Evolutionary conservation across 2,797 vertebrate genomes (phyloP), one percentile per base, ranked within the genome.

Genomic region (Mormyrus proboscirostris): DNA sequence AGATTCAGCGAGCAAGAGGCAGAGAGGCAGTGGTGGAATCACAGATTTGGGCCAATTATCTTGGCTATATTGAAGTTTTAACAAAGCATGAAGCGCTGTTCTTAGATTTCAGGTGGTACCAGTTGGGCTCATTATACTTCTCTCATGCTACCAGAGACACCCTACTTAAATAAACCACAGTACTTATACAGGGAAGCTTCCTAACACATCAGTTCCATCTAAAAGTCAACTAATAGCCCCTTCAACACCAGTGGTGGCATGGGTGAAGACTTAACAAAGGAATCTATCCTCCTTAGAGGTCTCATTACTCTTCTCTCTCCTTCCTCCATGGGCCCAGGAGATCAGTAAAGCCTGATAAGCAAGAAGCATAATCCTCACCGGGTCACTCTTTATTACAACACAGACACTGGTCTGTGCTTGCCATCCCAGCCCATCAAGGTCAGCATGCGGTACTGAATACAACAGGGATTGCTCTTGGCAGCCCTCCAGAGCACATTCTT

Each of bases 31-130:
- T 41, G 59, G 29, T 12, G 16, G 10, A 29, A 95, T 94, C 93
- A 94, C 95, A 94, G 94, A 94, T 94, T 94, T 91, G 88, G 88
- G 91, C 88, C 95, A 94, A 94, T 89, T 90, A n/a, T 57, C 38
- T 29, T 76, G 51, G 25, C 50, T 49, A 62, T 44, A 44, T 16
- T 47, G 9, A 57, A 47, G 33, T 73, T 41, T 47, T 19, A 12
- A 88, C n/a, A 62, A 87, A 6, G 16, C 9, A 85, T 49, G 82
- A 38, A 51, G 49, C 4, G 10, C 25, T 53, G 22, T 53, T 25
- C 84, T 53, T 29, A 55, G 25, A 33, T 16, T 55, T 87, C 7
- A 62, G 19, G 29, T n/a, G 7, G 51, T 41, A 38, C 29, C 29
- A 57, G 53, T 29, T 44, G 53, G 25, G 29, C 5, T 41, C 51